phyloP scores from a whole-genome alignment of 1,140 invertebrate species.

The Drusus annulatus region DNA sequence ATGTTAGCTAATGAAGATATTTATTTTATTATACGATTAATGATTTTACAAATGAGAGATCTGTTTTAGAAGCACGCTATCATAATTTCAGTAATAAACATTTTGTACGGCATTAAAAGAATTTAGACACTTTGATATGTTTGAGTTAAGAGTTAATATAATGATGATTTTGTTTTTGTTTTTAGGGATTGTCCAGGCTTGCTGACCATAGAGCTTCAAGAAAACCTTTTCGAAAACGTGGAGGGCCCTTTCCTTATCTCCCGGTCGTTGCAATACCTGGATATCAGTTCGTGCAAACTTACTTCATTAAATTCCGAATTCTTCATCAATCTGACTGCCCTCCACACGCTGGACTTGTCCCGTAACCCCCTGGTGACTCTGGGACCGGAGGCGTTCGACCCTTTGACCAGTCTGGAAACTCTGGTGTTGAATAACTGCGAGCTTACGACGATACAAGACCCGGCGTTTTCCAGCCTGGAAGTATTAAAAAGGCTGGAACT shows the following conservation, averaged over 20 bases:
- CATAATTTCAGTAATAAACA: too few species aligned
- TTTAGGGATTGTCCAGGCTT: constrained; percentile 79
- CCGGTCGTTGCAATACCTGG: constrained; percentile 77
- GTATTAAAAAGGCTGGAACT: constrained; percentile 78
- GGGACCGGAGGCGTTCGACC: constrained; percentile 74
- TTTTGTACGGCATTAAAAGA: too few species aligned
- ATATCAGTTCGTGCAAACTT: constrained; percentile 78
- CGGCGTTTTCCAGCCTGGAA: constrained; percentile 72
- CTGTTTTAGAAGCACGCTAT: too few species aligned
- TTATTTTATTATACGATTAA: too few species aligned
- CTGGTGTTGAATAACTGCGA: constrained; percentile 78
- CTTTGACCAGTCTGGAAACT: constrained; percentile 76
- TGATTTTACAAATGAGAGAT: too few species aligned
- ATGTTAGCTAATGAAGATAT: too few species aligned
- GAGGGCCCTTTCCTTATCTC: constrained; percentile 78
- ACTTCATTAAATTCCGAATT: constrained; percentile 74
- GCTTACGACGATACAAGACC: constrained; percentile 73
- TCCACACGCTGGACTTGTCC: constrained; percentile 80
- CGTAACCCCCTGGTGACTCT: constrained; percentile 76
- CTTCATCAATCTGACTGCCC: constrained; percentile 77
- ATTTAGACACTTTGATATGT: too few species aligned
- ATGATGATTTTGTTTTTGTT: neutral
- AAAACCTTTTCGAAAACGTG: constrained; percentile 74
- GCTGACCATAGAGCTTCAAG: constrained; percentile 79
- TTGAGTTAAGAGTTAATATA: too few species aligned